Evolutionary conservation across 2,113 vertebrate species (phyloP), one percentile per base, ranked within the genome.

Genomic region (Vicugna pacos): DNA sequence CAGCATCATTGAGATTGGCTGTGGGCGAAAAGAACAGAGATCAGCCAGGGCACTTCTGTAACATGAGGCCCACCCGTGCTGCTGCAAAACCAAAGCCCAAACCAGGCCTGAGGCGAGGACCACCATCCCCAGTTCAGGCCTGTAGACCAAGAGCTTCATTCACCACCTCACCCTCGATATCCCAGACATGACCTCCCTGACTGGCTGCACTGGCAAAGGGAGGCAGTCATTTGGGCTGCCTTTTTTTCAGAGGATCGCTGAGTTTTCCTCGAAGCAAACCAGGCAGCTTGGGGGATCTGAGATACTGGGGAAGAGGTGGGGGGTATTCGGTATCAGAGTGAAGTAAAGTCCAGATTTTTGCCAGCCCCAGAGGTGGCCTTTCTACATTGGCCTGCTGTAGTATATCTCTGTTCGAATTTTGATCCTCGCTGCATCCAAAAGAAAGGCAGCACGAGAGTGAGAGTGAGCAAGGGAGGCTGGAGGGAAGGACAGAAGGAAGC

Each of bases 41-140:
- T 97, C 35, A 94, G 52, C 32, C 11, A 2, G 58, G 28, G 17
- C 28, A 9, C 22, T 7, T 2, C 20, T 7, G 2, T 1, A 3
- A 32, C 62, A n/a, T 24, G 13, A 11, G 19, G 22, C 11, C 24
- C 17, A 2, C 22, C 1, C 22, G 2, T 0, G 2, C 30, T 13
- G 12, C 26, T 54, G 32, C 35, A 42, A 42, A 42, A 42, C 38
- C 5, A 32, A 38, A 7, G 38, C 89, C 56, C 76, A 24, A 28
- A 65, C 56, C 38, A 75, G 38, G 54, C 67, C n/a, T 1, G 8
- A 65, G 8, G 38, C 28, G 54, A 87, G 38, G 62, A 17, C 65
- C 22, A 22, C 70, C 16, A 7, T 30, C 7, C 50, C 50, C 64
- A 65, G 0, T 35, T 56, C 8, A 42, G 19, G 48, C 60, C 48